phyloP scores from a whole-genome alignment of 1,140 invertebrate species.

The Hylaeus anthracinus region DNA sequence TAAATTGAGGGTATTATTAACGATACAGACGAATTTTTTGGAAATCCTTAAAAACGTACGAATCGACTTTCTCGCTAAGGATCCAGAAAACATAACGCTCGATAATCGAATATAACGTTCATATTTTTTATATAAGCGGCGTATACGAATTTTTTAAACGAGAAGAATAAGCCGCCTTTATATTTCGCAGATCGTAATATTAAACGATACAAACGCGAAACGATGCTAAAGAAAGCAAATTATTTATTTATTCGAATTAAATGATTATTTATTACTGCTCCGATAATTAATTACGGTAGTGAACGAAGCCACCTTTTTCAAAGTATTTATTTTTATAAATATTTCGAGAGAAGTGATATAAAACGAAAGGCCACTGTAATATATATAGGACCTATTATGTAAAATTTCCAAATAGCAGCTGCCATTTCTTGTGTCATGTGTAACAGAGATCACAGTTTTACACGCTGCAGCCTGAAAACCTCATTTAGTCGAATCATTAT shows the following conservation, averaged over 20 bases:
- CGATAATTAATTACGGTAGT: conserved; percentile 74
- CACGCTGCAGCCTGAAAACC: conserved; percentile 58
- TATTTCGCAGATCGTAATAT: conserved; percentile 77
- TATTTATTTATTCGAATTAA: conserved; percentile 81
- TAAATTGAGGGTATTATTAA: conserved; percentile 36
- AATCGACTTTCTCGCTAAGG: conserved; percentile 65
- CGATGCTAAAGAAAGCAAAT: conserved; percentile 77
- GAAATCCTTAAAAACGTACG: conserved; percentile 24
- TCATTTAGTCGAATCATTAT: conserved; percentile 63
- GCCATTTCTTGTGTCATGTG: conserved; percentile 69
- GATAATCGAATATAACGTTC: conserved; percentile 64
- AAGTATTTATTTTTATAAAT: conserved; percentile 82
- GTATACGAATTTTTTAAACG: conserved; percentile 68
- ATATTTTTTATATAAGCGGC: conserved; percentile 72
- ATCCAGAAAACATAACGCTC: conserved; percentile 60
- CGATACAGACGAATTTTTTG: conserved; percentile 33
- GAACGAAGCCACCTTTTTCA: conserved; percentile 71
- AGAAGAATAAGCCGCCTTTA: conserved; percentile 48
- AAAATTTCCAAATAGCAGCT: conserved; percentile 64
- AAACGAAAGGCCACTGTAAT: conserved; percentile 60
- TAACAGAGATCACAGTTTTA: conserved; percentile 62
- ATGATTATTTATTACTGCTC: conserved; percentile 78
- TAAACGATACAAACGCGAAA: conserved; percentile 71
- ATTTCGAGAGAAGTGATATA: conserved; percentile 62
- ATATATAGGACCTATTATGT: conserved; percentile 56